phyloP scores from a whole-genome alignment of 2,888 invertebrate genomes.

The Leptopterna dolabrata region DNA sequence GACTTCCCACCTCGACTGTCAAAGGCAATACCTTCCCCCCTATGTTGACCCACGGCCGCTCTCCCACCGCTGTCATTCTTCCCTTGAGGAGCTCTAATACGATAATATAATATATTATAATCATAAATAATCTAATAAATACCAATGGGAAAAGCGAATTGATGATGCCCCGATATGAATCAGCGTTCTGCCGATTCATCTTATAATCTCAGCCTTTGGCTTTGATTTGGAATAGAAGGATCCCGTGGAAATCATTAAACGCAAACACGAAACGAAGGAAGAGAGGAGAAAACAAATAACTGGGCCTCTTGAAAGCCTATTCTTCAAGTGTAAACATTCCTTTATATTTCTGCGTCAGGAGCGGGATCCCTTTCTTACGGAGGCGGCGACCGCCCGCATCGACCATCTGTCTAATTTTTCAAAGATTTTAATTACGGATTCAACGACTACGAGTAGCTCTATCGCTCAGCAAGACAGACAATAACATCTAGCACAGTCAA shows the following conservation, averaged over 20 bases:
- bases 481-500: too few relatives aligned
- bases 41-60: too few relatives aligned
- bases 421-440: constrained; percentile 40
- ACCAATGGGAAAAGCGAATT: too few relatives aligned
- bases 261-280: background rate
- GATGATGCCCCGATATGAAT: too few relatives aligned
- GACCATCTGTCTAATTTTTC: background rate
- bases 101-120: too few relatives aligned
- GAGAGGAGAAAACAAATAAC: background rate
- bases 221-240: background rate
- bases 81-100: too few relatives aligned
- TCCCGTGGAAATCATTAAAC: background rate
- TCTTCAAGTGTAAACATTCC: background rate
- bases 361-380: background rate
- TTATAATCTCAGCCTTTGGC: background rate
- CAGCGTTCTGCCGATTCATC: background rate
- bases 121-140: too few relatives aligned
- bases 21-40: too few relatives aligned
- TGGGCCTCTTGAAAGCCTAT: background rate
- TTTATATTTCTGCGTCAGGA: background rate
- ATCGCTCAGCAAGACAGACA: too few relatives aligned
- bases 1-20: too few relatives aligned
- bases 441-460: background rate
- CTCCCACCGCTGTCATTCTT: too few relatives aligned
- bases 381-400: constrained; percentile 11